Evolutionary conservation across 2,888 invertebrate genomes (phyloP).

Genomic region (Drosophila diplacantha): DNA sequence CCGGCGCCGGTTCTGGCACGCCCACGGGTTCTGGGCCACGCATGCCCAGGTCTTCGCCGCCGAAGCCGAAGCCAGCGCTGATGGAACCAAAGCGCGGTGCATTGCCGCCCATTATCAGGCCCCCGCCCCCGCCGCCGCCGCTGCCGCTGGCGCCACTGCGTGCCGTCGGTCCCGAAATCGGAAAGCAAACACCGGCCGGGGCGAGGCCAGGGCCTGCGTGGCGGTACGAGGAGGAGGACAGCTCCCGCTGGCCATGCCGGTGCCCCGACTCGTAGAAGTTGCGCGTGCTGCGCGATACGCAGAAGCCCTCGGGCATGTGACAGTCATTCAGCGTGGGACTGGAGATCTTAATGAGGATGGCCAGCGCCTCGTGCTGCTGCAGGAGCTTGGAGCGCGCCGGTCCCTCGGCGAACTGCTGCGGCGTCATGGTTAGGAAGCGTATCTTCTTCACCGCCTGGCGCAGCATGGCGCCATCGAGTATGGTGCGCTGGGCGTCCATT

Average conservation of each 20-base stretch:
- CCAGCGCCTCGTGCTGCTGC: slow-evolving; percentile 87
- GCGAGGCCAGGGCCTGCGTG: slow-evolving; percentile 41
- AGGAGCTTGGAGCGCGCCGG: slow-evolving; percentile 87
- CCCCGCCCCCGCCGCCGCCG: slow-evolving; percentile 50
- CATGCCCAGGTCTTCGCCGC: slow-evolving; percentile 60
- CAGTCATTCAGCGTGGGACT: slow-evolving; percentile 83
- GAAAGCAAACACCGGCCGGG: slow-evolving; percentile 33
- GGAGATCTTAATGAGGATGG: slow-evolving; percentile 89
- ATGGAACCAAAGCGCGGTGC: slow-evolving; percentile 5
- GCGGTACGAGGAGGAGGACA: slow-evolving; percentile 64
- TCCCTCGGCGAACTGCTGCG: slow-evolving; percentile 90
- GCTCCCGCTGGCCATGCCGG: slow-evolving; percentile 73
- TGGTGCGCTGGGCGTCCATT: slow-evolving; percentile 71
- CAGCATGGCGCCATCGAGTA: slow-evolving; percentile 77
- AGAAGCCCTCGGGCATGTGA: slow-evolving; percentile 87
- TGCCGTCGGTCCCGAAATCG: slow-evolving; percentile 27
- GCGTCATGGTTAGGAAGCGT: slow-evolving; percentile 87
- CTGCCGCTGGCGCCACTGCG: slow-evolving; percentile 44
- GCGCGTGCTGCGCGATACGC: slow-evolving; percentile 78
- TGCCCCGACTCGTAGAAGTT: slow-evolving; percentile 70
- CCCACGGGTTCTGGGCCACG: slow-evolving; percentile 78
- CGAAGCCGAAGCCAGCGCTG: slow-evolving; percentile 15
- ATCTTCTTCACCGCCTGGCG: slow-evolving; percentile 86
- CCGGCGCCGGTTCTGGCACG: slow-evolving; percentile 72
- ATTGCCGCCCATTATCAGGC: slow-evolving; percentile 27